These are phyloP conservation scores for Mechanitis messenoides DNA, from an alignment of 2,888 invertebrate species.

Conservation along the genomic window DNA sequence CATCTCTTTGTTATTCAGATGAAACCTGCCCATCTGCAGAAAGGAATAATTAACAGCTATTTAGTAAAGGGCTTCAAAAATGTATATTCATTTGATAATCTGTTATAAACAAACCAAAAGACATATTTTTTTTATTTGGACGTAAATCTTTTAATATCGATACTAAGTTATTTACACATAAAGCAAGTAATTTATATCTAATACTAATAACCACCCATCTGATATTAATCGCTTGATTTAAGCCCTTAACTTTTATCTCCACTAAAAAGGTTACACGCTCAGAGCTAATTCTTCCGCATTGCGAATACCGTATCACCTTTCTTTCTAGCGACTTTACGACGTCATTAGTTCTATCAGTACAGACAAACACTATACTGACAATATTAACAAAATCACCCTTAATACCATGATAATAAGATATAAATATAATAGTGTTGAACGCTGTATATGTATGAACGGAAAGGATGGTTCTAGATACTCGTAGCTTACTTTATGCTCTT, in stretches of 20 bases:
- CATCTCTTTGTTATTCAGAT: slow-evolving; percentile 67
- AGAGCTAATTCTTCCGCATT: slow-evolving; percentile 72
- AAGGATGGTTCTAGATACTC: slow-evolving; percentile 20
- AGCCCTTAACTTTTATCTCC: slow-evolving; percentile 57
- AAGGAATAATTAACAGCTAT: slow-evolving; percentile 62
- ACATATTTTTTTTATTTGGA: neutral
- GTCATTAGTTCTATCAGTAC: slow-evolving; percentile 68
- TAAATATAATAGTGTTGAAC: slow-evolving; percentile 5
- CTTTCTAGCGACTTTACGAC: slow-evolving; percentile 62
- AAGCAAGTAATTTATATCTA: neutral
- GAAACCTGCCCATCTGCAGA: slow-evolving; percentile 52
- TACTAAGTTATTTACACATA: neutral
- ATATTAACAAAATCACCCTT: slow-evolving; percentile 18
- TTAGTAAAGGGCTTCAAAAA: slow-evolving; percentile 16
- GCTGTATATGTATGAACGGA: slow-evolving; percentile 11
- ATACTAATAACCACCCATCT: slow-evolving; percentile 30
- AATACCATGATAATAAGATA: slow-evolving; percentile 17
- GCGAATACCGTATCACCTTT: slow-evolving; percentile 49
- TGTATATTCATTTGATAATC: slow-evolving; percentile 7
- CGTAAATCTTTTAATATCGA: neutral
- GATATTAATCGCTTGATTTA: slow-evolving; percentile 46
- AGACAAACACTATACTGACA: slow-evolving; percentile 10
- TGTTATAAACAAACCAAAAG: neutral
- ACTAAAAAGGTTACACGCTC: slow-evolving; percentile 47
- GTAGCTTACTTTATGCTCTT: slow-evolving; percentile 34